phyloP scores from a whole-genome alignment of 2,888 invertebrate species.

The Germaria angustata region DNA sequence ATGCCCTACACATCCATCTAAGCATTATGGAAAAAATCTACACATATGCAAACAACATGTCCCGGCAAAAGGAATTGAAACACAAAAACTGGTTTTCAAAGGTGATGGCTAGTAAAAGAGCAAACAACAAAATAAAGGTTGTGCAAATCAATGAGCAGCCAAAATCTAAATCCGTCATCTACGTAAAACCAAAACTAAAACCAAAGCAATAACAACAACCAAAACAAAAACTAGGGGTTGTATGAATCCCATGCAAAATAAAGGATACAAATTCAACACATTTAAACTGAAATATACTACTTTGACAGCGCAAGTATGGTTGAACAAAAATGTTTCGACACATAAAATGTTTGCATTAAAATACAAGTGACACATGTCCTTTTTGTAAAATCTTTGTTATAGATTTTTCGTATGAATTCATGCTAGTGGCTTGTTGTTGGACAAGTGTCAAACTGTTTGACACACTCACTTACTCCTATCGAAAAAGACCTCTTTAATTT shows the following conservation, averaged over 20 bases:
- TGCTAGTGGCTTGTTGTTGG: conserved; percentile 2
- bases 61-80: conserved; percentile 11
- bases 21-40: conserved; percentile 43
- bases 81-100: conserved; percentile 24
- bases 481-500: conserved; percentile 39
- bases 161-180: conserved; percentile 40
- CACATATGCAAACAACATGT: conserved; percentile 62
- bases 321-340: conserved; percentile 26
- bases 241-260: conserved; percentile 25
- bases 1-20: background rate
- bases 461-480: conserved; percentile 2
- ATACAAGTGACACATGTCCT: conserved; percentile 54
- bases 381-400: background rate
- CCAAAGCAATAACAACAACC: too few relatives aligned
- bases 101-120: conserved; percentile 63
- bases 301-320: conserved; percentile 41
- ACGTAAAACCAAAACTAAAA: conserved; percentile 1
- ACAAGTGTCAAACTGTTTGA: conserved; percentile 59
- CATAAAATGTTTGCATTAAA: conserved; percentile 23
- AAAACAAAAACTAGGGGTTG: too few relatives aligned
- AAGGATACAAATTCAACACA: conserved; percentile 32
- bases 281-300: conserved; percentile 16
- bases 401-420: background rate
- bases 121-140: conserved; percentile 35
- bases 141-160: conserved; percentile 33